Base-by-base conservation (phyloP, 2,888 invertebrate genomes). In the Nymphalis c-album region DNA sequence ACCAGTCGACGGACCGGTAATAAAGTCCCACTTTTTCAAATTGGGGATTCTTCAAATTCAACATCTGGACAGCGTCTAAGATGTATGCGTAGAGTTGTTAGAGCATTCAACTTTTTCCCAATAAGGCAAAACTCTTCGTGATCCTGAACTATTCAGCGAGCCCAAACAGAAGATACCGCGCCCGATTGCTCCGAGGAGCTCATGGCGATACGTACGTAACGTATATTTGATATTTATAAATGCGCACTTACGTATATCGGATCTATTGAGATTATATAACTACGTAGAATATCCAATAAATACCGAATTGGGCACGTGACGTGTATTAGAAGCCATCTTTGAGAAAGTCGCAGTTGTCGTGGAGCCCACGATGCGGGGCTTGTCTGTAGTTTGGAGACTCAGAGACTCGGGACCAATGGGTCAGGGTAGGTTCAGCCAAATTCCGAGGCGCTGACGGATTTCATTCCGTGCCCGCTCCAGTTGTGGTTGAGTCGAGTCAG, bases 401-500 rank as follows among this genome's bases (percentile, higher is more conserved):
- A 64, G 53, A 67, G 67, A 46, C 67, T 63, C 26, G n/a, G 63
- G 18, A 40, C 63, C 64, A 17, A 46, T 13, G 51, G 63, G 62
- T 69, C 69, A 76, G 50, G 72, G 69, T 64, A 72, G 71, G 40
- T 67, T 67, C 47, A 85, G 72, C 96, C 96, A 96, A 13, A 90
- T 77, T 8, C 85, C 90, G 62, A 96, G 93, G 31, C 94, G 87
- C 64, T 91, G 78, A 46, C 90, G 88, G 75, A 97, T 94, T 81
- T 94, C 86, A 40, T 93, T 83, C 64, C 98, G 94, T 0, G 98
- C 97, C 58, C 91, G 91, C 46, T 90, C 93, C 26, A 31, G 26
- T 31, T 6, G 26, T 69, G 98, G 88, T 65, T 95, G 93, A 0
- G 94, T 94, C 7, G 93, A 87, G 86, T 98, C 98, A 0, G 89